Evolutionary conservation across 1,140 invertebrate genomes (phyloP).

Genomic region (Saccostrea cuccullata): DNA sequence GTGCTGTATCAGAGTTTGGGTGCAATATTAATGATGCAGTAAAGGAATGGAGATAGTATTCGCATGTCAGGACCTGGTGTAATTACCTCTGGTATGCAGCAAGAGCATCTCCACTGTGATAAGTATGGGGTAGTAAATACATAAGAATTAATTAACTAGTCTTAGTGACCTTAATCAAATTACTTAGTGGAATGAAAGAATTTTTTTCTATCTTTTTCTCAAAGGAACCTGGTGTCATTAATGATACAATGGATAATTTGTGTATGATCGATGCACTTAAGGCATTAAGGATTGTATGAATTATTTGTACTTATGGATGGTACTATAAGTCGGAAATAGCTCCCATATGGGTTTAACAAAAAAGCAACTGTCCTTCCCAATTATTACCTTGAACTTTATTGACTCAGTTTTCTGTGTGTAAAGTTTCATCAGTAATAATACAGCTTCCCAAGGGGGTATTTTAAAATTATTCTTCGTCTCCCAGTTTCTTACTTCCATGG

Average conservation of each 20-base stretch:
- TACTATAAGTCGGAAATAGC: background rate
- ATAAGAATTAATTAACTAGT: background rate
- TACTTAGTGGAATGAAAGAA: background rate
- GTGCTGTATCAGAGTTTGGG: background rate
- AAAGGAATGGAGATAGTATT: conserved; percentile 7
- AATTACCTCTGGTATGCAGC: conserved; percentile 20
- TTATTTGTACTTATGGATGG: background rate
- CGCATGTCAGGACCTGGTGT: background rate
- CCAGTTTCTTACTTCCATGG: background rate
- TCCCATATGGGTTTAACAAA: too few relatives aligned
- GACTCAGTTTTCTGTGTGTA: background rate
- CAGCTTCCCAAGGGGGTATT: background rate
- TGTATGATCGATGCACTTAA: background rate
- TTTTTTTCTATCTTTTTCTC: background rate
- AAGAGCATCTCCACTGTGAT: background rate
- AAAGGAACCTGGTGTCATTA: background rate
- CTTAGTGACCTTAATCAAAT: background rate
- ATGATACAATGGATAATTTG: background rate
- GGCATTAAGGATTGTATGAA: background rate
- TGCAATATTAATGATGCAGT: conserved; percentile 35
- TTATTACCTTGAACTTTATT: background rate
- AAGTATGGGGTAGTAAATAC: background rate
- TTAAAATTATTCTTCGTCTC: background rate
- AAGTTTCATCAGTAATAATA: background rate
- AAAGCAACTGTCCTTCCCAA: background rate